Base-by-base conservation (phyloP, 2,888 invertebrate species). In the Dastarcus helophoroides region DNA sequence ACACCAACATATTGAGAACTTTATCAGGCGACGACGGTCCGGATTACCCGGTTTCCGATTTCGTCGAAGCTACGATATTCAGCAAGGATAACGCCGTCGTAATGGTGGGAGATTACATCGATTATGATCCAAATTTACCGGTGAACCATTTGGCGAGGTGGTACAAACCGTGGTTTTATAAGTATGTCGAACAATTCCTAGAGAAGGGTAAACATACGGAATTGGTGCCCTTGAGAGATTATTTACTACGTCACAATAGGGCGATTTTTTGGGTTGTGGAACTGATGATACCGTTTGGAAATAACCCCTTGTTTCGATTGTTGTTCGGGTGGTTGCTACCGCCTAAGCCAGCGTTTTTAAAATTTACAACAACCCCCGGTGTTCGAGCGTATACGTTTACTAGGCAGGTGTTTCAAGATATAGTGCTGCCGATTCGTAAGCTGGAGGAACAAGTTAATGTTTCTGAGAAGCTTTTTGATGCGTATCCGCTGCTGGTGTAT, bases 141-240 rank as follows among this genome's bases (percentile, higher is more conserved):
- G 57, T 73, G 0, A 79, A 79, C 39, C 53, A 65, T 35, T 64
- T 74, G 28, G 67, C 73, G 0, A 61, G 56, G 13, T 79, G 77
- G 76, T 74, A 75, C 53, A 79, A 79, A 43, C 76, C 77, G 0
- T 79, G 78, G 78, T 79, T 76, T 51, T 78, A 77, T 43, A 76
- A 76, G 42, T 72, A 79, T 41, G 71, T 71, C 0, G 73, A 77
- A 44, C 56, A 58, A 0, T 73, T 75, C 44, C 50, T 76, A 3
- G 49, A 43, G 14, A 68, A 63, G 33, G 70, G 69, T 3, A 64
- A 67, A 43, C 58, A 63, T 5, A 70, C 68, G 8, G 73, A 73
- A 44, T 60, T 75, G 34, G 72, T 79, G 31, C 78, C 79, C 0
- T 42, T 79, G 11, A 55, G 68, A 36, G 73, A 77, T 38, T 79